Base-by-base conservation (phyloP, 1,140 invertebrate genomes). In the Neelides sp. region DNA sequence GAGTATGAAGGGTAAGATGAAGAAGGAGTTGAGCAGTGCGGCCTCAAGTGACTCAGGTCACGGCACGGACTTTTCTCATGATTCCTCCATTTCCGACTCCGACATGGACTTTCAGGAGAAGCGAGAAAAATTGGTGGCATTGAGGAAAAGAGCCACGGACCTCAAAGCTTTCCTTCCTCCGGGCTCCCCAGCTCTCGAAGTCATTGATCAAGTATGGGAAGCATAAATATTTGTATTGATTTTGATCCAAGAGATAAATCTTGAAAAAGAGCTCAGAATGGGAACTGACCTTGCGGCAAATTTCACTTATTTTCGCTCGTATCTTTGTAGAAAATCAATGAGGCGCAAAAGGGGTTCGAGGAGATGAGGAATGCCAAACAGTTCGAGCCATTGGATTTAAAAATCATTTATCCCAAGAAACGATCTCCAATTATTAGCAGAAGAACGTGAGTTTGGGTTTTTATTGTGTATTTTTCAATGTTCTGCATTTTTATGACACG, bases 61-160 rank as follows among this genome's bases (percentile, higher is more conserved):
- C 46, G 55, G 55, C 17, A 48, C 59, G 12, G 59, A 61, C 27
- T 57, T 57, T 51, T 61, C 55, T n/a, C 55, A 61, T 43, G 57
- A 59, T 37, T 59, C 57, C 7, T 55, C 52, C 30, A 53, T 59
- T 45, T 61, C 59, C 4, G 59, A 61, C 32, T 61, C 59, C 0
- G 59, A 61, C 32, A 55, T 57, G 40, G 59, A 61, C 34, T 55
- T 52, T 36, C 44, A 53, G 40, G 59, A 57, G 40, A 28, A 45
- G 23, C 30, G 44, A 37, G 30, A 53, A 28, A 57, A 57, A 32
- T 37, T 61, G 24, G 59, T 49, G 5, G 55, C 55, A 19, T 28
- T 61, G 13, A 49, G 49, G 37, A 54, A 57, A 48, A 23, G 59
- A 12, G 59, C 59, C 10, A 37, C 28, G 19, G 55, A 61, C 28